Evolutionary conservation across 2,888 invertebrate species (phyloP).

Genomic region (Epistrophe eligans): DNA sequence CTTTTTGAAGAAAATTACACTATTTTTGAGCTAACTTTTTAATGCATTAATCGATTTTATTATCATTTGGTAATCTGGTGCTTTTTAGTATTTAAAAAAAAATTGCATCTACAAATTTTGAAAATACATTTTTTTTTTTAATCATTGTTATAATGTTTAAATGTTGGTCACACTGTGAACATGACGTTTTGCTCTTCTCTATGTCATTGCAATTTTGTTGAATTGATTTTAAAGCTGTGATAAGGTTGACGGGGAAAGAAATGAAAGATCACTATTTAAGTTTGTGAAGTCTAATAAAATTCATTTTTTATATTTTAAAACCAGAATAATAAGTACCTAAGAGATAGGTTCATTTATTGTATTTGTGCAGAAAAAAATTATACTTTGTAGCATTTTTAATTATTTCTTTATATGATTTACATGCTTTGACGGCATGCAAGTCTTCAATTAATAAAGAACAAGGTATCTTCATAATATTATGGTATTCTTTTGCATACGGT

Average conservation of each 20-base stretch:
- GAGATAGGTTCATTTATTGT: neutral
- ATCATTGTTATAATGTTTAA: no score
- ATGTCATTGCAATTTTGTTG: conserved; percentile 42
- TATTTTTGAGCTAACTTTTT: no score
- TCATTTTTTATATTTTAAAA: neutral
- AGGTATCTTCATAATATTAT: neutral
- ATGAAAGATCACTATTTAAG: neutral
- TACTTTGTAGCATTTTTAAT: conserved; percentile 63
- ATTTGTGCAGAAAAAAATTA: conserved; percentile 4
- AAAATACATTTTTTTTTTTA: no score
- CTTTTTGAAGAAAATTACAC: no score
- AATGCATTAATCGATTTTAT: no score
- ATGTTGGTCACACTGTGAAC: conserved; percentile 2
- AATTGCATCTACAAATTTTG: no score
- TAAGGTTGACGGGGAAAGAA: conserved; percentile 30
- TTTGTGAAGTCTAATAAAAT: neutral
- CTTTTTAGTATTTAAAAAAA: no score
- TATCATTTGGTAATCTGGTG: no score
- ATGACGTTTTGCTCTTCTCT: neutral
- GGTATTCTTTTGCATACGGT: conserved; percentile 24
- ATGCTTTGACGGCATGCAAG: conserved; percentile 52
- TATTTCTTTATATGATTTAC: conserved; percentile 53
- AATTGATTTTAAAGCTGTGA: conserved; percentile 55
- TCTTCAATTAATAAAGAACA: conserved; percentile 38
- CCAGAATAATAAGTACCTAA: no score